A percentile compares a stretch with the other conserved stretches of the same genome.
Conservation (phyloP, 2,888 invertebrate species). For the Yponomeuta evonymella region DNA sequence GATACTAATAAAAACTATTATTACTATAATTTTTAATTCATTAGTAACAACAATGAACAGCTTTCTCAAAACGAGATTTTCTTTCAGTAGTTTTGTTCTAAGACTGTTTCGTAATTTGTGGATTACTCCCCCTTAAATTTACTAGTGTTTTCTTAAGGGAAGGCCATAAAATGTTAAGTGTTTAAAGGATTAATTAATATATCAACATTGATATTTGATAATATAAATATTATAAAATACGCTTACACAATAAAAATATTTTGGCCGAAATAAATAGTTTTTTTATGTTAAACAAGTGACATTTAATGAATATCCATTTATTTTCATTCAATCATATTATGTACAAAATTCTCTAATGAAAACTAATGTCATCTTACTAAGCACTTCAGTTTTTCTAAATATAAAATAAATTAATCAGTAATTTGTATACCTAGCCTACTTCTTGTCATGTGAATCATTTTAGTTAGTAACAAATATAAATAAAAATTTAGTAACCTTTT, state of each 20-base stretch:
- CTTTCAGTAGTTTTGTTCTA: slow-evolving; percentile 18
- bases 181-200: slow-evolving; percentile 70
- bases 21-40: slow-evolving; percentile 22
- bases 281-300: background rate
- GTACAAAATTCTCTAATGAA: background rate
- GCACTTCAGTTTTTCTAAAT: background rate
- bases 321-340: background rate
- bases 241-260: slow-evolving; percentile 73
- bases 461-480: too few species aligned
- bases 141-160: slow-evolving; percentile 50
- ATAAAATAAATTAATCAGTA: background rate
- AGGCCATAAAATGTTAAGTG: slow-evolving; percentile 67
- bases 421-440: too few species aligned
- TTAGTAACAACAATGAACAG: background rate
- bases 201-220: slow-evolving; percentile 62
- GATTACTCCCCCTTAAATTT: slow-evolving; percentile 36
- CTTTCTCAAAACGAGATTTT: slow-evolving; percentile 4
- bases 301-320: background rate
- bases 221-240: slow-evolving; percentile 75
- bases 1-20: slow-evolving; percentile 44
- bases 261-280: slow-evolving; percentile 51
- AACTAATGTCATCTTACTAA: background rate
- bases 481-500: too few species aligned
- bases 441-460: too few species aligned
- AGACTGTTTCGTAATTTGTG: slow-evolving; percentile 47